A percentile compares a stretch with the other conserved stretches of the same genome.
These are phyloP conservation scores for Dolichallabes microphthalmus DNA, from an alignment of 2,113 vertebrate species.

Conservation along the genomic window DNA sequence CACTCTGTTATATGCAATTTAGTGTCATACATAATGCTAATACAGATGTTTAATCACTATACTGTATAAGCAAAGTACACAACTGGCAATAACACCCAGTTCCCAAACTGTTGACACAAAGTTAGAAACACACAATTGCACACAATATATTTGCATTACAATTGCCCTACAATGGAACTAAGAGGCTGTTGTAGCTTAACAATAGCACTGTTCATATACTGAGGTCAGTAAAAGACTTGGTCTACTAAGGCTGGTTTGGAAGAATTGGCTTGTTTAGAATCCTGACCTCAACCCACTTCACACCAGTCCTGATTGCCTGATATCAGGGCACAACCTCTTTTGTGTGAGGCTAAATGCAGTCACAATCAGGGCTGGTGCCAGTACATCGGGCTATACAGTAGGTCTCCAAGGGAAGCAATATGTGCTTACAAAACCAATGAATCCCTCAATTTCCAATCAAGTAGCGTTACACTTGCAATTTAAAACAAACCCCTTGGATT, in stretches of 20 bases:
- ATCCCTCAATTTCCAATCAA: no score
- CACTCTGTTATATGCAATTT: not conserved
- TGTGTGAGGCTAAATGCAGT: not conserved
- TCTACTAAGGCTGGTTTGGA: not conserved
- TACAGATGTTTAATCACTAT: not conserved
- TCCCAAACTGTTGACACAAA: not conserved
- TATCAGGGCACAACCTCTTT: not conserved
- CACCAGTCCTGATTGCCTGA: not conserved
- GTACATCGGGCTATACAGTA: no score
- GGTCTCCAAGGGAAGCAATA: no score
- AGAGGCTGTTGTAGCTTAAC: not conserved
- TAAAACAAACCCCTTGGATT: no score
- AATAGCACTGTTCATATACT: not conserved
- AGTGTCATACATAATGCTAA: no score
- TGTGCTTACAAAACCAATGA: no score
- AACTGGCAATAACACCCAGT: not conserved
- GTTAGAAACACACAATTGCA: not conserved
- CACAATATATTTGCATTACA: not conserved
- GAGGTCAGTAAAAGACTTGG: not conserved
- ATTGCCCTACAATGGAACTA: not conserved
- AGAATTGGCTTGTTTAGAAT: not conserved
- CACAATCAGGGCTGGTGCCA: not conserved
- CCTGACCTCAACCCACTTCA: not conserved
- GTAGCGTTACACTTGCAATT: no score
- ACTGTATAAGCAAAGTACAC: not conserved